Evolutionary conservation across 2,113 vertebrate genomes (phyloP).

Genomic region (Menidia beryllina): DNA sequence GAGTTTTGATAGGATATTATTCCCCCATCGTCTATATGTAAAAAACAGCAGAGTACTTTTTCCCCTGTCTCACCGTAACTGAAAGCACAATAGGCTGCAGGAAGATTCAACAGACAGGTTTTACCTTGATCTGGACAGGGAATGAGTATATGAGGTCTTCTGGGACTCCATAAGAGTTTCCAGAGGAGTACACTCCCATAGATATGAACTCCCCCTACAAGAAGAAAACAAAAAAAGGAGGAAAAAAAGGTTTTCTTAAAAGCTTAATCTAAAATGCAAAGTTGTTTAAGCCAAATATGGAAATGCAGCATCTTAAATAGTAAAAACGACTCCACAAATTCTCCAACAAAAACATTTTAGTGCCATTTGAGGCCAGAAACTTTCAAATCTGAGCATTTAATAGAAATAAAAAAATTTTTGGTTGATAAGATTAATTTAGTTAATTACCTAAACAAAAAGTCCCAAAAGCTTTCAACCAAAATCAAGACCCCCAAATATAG

Average conservation of each 20-base stretch:
- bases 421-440: too few relatives aligned
- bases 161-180: constrained; percentile 90
- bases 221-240: not conserved
- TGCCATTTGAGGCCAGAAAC: not conserved
- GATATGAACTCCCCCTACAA: constrained; percentile 92
- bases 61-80: not conserved
- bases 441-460: too few relatives aligned
- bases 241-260: not conserved
- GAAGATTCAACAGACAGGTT: not conserved
- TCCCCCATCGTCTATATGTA: too few relatives aligned
- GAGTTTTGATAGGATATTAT: too few relatives aligned
- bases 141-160: constrained; percentile 96
- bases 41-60: not conserved
- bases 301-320: too few relatives aligned
- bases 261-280: not conserved
- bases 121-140: constrained; percentile 94
- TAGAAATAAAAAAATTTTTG: too few relatives aligned
- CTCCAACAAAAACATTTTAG: not conserved
- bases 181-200: constrained; percentile 95
- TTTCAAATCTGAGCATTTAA: not conserved
- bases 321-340: too few relatives aligned
- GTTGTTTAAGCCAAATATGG: not conserved
- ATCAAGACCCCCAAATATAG: too few relatives aligned
- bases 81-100: not conserved
- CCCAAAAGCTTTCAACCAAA: too few relatives aligned